Evolutionary conservation across 1,140 invertebrate genomes (phyloP).

Genomic region (Teleopsis dalmanni): DNA sequence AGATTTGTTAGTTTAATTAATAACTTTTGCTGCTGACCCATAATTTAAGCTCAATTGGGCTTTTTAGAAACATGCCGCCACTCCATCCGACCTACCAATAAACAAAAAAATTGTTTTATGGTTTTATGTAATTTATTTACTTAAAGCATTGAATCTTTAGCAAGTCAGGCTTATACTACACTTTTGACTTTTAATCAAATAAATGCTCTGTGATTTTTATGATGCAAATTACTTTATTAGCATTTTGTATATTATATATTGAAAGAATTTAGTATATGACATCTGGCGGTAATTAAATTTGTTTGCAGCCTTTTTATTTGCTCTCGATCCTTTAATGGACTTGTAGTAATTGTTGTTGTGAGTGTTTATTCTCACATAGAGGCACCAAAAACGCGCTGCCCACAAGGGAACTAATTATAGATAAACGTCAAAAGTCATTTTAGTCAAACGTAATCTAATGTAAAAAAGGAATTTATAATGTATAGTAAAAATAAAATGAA

Average conservation of each 20-base stretch:
- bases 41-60: neutral
- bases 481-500: no score
- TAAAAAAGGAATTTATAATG: neutral
- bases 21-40: no score
- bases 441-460: no score
- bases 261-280: no score
- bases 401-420: constrained; percentile 42
- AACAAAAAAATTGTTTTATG: neutral
- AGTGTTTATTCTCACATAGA: neutral
- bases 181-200: no score
- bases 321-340: neutral
- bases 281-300: no score
- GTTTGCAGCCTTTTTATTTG: neutral
- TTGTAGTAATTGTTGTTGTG: neutral
- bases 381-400: constrained; percentile 9
- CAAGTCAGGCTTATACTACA: no score
- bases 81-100: neutral
- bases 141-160: neutral
- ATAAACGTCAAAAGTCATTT: constrained; percentile 43
- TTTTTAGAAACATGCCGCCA: neutral
- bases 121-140: neutral
- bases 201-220: no score
- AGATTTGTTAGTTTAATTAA: no score
- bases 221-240: no score
- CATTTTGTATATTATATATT: no score